These are phyloP conservation scores for Chloropsis cyanopogon DNA, from an alignment of 2,113 vertebrate species.

Conservation along the genomic window DNA sequence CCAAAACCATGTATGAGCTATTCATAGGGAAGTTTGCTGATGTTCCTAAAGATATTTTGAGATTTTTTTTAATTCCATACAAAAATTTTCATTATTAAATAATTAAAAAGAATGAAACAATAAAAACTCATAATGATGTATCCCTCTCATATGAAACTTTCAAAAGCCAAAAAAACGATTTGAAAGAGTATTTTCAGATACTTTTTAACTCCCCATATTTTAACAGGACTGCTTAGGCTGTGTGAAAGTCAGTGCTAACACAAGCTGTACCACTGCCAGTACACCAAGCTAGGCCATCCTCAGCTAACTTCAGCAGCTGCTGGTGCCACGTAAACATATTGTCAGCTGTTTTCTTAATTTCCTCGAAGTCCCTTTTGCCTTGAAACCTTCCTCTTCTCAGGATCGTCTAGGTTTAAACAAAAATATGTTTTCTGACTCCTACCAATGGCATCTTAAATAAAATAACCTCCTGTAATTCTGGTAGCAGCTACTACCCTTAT, in stretches of 20 bases:
- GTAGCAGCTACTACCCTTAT: constrained; percentile 28
- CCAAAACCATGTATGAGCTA: background rate
- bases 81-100: background rate
- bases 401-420: background rate
- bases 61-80: background rate
- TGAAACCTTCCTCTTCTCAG: background rate
- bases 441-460: constrained; percentile 9
- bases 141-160: background rate
- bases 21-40: background rate
- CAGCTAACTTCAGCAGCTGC: background rate
- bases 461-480: constrained; percentile 1
- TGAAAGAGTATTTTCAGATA: background rate
- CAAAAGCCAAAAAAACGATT: background rate
- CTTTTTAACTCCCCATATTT: background rate
- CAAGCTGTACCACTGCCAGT: background rate
- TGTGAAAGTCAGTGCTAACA: background rate
- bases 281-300: background rate
- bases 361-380: background rate
- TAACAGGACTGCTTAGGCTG: background rate
- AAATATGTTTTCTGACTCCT: constrained; percentile 5
- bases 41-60: background rate
- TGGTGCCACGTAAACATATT: background rate
- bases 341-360: background rate
- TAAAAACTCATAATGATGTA: background rate
- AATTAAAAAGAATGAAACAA: background rate